Base-by-base conservation (phyloP, 2,797 vertebrate species). In the Gobionotothen gibberifrons region DNA sequence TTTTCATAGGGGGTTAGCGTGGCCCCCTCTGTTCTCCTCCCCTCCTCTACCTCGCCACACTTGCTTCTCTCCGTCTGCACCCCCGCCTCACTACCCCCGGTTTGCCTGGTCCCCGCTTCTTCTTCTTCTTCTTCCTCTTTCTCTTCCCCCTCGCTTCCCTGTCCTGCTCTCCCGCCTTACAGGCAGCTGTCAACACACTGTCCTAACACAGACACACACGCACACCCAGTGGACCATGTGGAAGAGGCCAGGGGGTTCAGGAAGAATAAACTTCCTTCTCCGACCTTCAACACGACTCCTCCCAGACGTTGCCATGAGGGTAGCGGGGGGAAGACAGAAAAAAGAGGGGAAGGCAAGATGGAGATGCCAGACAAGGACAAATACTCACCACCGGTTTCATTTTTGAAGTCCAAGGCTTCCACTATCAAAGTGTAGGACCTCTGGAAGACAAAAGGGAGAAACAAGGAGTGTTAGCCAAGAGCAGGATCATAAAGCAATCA, bases 341-440 rank as follows among this genome's bases (percentile, higher is more conserved):
- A 67, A 66, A 49, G 40, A 53, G 42, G 17, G 42, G 46, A 29
- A 60, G 43, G 52, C 29, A 69, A 79, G 74, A 84, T 82, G 69
- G 64, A 82, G 59, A 84, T 59, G 66, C 59, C 82, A 87, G 70
- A 87, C 48, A 43, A 75, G 76, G 49, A 81, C 48, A 67, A 71
- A 78, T 81, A 95, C 94, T 95, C 90, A 91, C 93, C 92, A 58
- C 79, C 84, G 67, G 97, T 98, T 89, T 98, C 96, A 49, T 99
- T 99, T 83, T 95, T 97, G 92, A 95, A 96, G 95, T 99, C 97
- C 96, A 97, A 95, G 3, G 97, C 98, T 92, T 99, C 97, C 72
- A 99, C 95, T 58, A 99, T 97, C 94, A 99, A 87, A 0, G 98
- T 98, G 90, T 99, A 99, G 87, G 98, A 99, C 93, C 98, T 95